A percentile compares a stretch with the other conserved stretches of the same genome.
These are phyloP conservation scores for Drosophila dunni DNA, from an alignment of 1,140 invertebrate species.

Conservation along the genomic window DNA sequence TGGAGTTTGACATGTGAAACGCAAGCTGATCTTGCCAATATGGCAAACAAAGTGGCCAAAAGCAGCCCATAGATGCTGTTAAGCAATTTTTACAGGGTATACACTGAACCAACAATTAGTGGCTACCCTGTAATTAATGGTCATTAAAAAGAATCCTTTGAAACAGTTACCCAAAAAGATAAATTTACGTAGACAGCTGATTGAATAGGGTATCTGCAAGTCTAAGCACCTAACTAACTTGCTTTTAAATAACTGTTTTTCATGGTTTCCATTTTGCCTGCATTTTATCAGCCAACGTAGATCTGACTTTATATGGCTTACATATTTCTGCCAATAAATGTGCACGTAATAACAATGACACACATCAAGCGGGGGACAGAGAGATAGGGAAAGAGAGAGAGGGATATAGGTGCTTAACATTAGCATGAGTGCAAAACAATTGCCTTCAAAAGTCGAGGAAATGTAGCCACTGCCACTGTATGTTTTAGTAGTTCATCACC, in stretches of 20 bases:
- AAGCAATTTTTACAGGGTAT: too few relatives aligned
- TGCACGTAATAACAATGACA: constrained; percentile 76
- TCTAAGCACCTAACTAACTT: background rate
- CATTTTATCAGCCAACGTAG: constrained; percentile 69
- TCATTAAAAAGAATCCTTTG: too few relatives aligned
- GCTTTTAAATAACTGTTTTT: constrained; percentile 1
- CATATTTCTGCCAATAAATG: constrained; percentile 77
- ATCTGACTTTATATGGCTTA: constrained; percentile 69
- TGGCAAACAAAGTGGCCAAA: too few relatives aligned
- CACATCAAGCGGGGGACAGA: constrained; percentile 27
- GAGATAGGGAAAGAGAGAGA: constrained; percentile 21
- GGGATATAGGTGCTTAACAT: constrained; percentile 38
- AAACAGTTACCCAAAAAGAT: too few relatives aligned
- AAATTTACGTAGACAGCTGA: too few relatives aligned
- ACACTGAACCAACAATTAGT: too few relatives aligned
- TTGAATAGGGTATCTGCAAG: background rate
- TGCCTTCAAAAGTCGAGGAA: constrained; percentile 20
- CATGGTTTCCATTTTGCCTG: constrained; percentile 15
- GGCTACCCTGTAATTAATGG: too few relatives aligned
- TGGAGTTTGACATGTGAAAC: background rate
- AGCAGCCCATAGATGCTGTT: too few relatives aligned
- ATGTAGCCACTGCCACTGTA: constrained; percentile 15
- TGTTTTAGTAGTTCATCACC: constrained; percentile 68
- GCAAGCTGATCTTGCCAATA: background rate
- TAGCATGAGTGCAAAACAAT: constrained; percentile 77